Conservation (phyloP, 2,888 invertebrate genomes). For the Caenorhabditis sp. region DNA sequence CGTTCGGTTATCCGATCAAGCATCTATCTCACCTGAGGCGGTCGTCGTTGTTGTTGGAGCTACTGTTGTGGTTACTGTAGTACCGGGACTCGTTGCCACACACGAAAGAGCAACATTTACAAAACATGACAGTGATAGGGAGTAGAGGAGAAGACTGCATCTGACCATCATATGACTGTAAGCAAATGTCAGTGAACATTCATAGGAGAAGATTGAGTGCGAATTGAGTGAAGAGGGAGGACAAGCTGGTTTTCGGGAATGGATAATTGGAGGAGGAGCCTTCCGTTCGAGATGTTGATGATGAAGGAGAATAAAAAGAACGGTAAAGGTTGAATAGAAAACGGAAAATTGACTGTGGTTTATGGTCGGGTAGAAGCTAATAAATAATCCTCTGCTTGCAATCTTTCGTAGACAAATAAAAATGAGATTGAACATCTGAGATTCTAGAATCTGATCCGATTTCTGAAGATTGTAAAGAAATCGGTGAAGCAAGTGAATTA, state of each 20-base stretch:
- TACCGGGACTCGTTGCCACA: slow-evolving; percentile 34
- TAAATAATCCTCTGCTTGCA: not conserved
- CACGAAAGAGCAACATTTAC: slow-evolving; percentile 30
- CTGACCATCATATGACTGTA: slow-evolving; percentile 62
- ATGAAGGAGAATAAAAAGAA: slow-evolving; percentile 32
- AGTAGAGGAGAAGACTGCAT: slow-evolving; percentile 48
- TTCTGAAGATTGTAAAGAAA: no score
- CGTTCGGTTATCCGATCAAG: not conserved
- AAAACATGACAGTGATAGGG: slow-evolving; percentile 24
- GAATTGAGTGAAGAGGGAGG: slow-evolving; percentile 47
- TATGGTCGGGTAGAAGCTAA: slow-evolving; percentile 22
- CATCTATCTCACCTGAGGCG: slow-evolving; percentile 8
- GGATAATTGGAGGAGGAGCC: slow-evolving; percentile 53
- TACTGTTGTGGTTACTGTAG: slow-evolving; percentile 28
- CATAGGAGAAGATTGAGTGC: slow-evolving; percentile 42
- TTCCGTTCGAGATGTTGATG: slow-evolving; percentile 50
- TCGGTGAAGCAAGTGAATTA: no score
- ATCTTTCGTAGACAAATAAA: not conserved
- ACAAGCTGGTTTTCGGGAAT: slow-evolving; percentile 55
- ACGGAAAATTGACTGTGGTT: slow-evolving; percentile 33
- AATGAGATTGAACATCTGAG: not conserved
- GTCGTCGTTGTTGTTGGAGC: slow-evolving; percentile 26
- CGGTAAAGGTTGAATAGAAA: slow-evolving; percentile 25
- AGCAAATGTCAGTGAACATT: slow-evolving; percentile 56
- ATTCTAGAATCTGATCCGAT: no score